Conservation (phyloP, 1,140 invertebrate species). For the Drosophila murphyi region DNA sequence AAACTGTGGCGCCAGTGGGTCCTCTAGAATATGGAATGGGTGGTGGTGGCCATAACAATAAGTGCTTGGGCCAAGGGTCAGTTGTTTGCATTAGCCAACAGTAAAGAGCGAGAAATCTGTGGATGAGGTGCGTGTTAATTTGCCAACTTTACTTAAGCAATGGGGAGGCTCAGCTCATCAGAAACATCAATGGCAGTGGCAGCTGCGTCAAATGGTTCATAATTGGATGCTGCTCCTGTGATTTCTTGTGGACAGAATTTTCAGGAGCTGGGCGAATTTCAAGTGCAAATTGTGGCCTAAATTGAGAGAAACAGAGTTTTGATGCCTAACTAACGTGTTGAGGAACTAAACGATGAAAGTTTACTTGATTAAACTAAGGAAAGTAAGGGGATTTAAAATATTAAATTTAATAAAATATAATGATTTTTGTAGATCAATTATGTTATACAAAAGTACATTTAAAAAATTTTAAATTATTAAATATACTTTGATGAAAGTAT, state of each 20-base stretch:
- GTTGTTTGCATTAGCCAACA: constrained; percentile 59
- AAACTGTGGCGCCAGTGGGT: constrained; percentile 44
- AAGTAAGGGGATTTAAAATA: not conserved
- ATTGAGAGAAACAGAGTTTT: constrained; percentile 6
- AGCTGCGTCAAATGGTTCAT: constrained; percentile 65
- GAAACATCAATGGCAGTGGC: constrained; percentile 18
- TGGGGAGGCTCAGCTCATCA: constrained; percentile 12
- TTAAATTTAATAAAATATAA: not conserved
- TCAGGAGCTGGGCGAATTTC: constrained; percentile 50
- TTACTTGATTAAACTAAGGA: constrained; percentile 25
- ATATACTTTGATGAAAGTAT: too few species aligned
- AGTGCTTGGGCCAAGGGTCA: constrained; percentile 57
- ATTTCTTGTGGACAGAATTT: constrained; percentile 47
- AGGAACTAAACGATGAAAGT: constrained; percentile 8
- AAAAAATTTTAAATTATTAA: not conserved
- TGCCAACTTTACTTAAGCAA: constrained; percentile 60
- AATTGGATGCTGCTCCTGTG: constrained; percentile 64
- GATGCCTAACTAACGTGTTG: constrained; percentile 12
- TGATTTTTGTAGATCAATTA: not conserved
- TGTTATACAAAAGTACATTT: not conserved
- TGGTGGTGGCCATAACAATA: constrained; percentile 20
- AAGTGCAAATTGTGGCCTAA: constrained; percentile 63
- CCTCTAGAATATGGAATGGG: not conserved
- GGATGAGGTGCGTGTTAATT: constrained; percentile 68
- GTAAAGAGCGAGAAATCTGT: not conserved